Percentiles rank a stretch among this genome's conserved stretches.
These are phyloP conservation scores for Heterotis niloticus DNA, from an alignment of 2,113 vertebrate species.

Conservation along the genomic window DNA sequence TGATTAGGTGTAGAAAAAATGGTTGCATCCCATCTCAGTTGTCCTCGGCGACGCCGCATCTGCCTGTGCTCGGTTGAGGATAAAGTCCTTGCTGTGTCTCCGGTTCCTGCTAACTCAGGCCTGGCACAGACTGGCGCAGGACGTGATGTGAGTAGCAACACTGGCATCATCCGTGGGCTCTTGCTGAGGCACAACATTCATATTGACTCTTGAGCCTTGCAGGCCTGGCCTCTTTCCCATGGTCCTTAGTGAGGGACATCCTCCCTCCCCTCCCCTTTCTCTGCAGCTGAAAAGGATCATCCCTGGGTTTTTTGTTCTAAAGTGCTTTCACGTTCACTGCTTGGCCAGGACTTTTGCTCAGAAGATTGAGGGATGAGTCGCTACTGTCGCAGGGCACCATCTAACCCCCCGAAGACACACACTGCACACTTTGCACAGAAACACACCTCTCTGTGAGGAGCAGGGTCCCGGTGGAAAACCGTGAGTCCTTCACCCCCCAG, in stretches of 20 bases:
- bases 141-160: background rate
- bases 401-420: background rate
- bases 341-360: conserved; percentile 10
- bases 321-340: conserved; percentile 11
- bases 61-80: background rate
- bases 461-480: background rate
- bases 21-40: too few species aligned
- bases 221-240: background rate
- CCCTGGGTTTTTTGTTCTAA: background rate
- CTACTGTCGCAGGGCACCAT: background rate
- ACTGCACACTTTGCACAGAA: background rate
- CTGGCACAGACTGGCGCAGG: background rate
- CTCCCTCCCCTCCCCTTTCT: background rate
- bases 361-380: background rate
- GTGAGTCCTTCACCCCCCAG: background rate
- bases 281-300: background rate
- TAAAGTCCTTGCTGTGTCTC: background rate
- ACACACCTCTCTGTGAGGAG: background rate
- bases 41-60: too few species aligned
- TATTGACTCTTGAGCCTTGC: conserved; percentile 6
- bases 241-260: background rate
- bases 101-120: background rate
- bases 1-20: too few species aligned
- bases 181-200: background rate
- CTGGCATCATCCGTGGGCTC: background rate